These are phyloP conservation scores for Drosophila meridiana DNA, from an alignment of 2,888 invertebrate genomes.

Conservation along the genomic window DNA sequence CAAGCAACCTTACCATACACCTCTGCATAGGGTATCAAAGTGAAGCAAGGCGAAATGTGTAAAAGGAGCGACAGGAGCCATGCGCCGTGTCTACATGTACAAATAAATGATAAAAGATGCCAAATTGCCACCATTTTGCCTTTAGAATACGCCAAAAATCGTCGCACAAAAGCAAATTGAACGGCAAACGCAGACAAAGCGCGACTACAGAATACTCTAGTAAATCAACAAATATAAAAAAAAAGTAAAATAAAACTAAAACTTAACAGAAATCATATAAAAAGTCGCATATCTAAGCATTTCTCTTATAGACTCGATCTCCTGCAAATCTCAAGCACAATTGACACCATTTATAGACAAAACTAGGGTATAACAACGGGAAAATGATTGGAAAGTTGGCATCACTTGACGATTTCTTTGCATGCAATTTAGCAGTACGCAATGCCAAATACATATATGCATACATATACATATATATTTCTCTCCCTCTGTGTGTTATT, in stretches of 20 bases:
- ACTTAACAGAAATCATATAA: neutral
- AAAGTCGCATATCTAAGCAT: neutral
- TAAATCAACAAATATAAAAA: neutral
- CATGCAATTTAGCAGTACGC: constrained; percentile 32
- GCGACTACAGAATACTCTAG: constrained; percentile 13
- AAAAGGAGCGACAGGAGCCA: constrained; percentile 1
- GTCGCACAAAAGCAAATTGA: constrained; percentile 19
- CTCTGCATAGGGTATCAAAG: constrained; percentile 19
- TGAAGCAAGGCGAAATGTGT: constrained; percentile 4
- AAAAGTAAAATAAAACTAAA: neutral
- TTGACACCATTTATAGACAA: no score
- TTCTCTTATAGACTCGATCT: neutral
- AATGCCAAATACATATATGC: neutral
- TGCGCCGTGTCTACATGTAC: constrained; percentile 15
- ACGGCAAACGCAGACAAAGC: no score
- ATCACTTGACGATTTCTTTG: constrained; percentile 20
- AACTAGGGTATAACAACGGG: constrained; percentile 19
- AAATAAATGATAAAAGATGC: constrained; percentile 64
- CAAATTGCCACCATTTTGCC: constrained; percentile 54
- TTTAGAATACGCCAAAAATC: constrained; percentile 24
- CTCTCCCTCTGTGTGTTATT: constrained; percentile 31
- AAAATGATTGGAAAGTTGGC: constrained; percentile 53
- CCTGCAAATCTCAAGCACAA: neutral
- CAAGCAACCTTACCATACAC: neutral
- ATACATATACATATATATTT: neutral